Conservation (phyloP, 1,140 invertebrate species). For the Ganaspis sp. region DNA sequence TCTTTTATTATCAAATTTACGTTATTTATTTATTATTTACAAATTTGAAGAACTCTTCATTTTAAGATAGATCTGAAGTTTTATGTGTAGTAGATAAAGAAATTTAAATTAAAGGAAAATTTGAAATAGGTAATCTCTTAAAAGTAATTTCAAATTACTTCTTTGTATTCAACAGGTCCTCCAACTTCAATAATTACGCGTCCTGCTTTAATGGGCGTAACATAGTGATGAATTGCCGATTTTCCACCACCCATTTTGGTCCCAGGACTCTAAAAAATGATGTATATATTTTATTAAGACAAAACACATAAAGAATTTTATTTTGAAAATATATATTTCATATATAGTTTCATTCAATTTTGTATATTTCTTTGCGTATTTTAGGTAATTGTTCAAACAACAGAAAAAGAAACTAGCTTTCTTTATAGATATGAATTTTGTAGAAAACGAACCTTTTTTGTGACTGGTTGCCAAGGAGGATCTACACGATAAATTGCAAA, state of each 20-base stretch:
- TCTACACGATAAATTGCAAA: conserved; percentile 98
- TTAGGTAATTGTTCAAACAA: not conserved
- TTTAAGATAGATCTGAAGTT: too few relatives aligned
- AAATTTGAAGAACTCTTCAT: too few relatives aligned
- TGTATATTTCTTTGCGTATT: not conserved
- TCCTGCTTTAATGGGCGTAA: conserved; percentile 92
- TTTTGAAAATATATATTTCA: not conserved
- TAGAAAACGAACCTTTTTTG: conserved; percentile 83
- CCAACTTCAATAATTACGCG: conserved; percentile 97
- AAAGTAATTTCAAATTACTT: conserved; percentile 80
- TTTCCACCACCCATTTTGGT: conserved; percentile 97
- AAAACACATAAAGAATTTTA: not conserved
- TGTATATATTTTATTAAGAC: too few relatives aligned
- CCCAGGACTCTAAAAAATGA: conserved; percentile 82
- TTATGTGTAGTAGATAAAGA: too few relatives aligned
- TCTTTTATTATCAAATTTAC: too few relatives aligned
- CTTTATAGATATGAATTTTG: conserved; percentile 21
- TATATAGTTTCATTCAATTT: not conserved
- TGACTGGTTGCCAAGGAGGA: conserved; percentile 95
- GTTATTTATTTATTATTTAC: too few relatives aligned
- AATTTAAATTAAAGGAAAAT: too few relatives aligned
- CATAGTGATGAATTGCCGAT: conserved; percentile 96
- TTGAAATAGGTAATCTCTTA: too few relatives aligned
- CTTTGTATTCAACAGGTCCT: conserved; percentile 90
- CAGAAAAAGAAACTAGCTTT: too few relatives aligned